Base-by-base conservation (phyloP, 2,113 vertebrate species). In the Aepyceros melampus region DNA sequence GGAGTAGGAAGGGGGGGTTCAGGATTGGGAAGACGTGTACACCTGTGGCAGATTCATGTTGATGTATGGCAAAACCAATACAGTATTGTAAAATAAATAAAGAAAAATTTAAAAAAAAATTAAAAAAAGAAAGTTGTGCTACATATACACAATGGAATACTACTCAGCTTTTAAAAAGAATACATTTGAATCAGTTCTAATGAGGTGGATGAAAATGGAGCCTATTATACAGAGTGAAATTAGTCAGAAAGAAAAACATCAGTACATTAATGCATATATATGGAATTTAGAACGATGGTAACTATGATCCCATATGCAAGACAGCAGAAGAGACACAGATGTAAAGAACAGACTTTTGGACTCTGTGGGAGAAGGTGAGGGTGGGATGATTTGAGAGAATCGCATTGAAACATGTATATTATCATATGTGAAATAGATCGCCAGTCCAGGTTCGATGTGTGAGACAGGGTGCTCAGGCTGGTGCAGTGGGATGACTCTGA, bases 1-100 rank as follows among this genome's bases (percentile, higher is more conserved):
- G 16, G 8, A 10, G 4, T 0, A 1, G 33, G 8, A 16, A 19
- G 55, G 9, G 4, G 29, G 3, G 62, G 1, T 12, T 36, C n/a
- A 36, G n/a, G 64, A 36, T 71, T 21, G 19, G n/a, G 19, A 36
- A 71, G 4, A 36, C 17, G 0, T 36, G 9, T 71, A 71, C 4
- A 71, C 9, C n/a, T 0, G 0, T 71, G n/a, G 9, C 0, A 1
- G 64, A 71, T 71, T 36, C 64, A 71, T 23, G 17, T 36, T 5
- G 21, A 36, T 36, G 64, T 36, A 36, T 11, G 9, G 4, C n/a
- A 71, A 71, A 71, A 36, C 64, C 64, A 71, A 21, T 36, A 71
- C 16, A 71, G 10, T 36, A 71, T 71, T 71, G 9, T 36, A 36
- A 71, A 71, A 14, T 36, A 67, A 56, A 8, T 27, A 58, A 58